Percentiles rank a stretch among this genome's conserved stretches.
phyloP scores from a whole-genome alignment of 2,797 vertebrate genomes.

The Setipinna tenuifilis region DNA sequence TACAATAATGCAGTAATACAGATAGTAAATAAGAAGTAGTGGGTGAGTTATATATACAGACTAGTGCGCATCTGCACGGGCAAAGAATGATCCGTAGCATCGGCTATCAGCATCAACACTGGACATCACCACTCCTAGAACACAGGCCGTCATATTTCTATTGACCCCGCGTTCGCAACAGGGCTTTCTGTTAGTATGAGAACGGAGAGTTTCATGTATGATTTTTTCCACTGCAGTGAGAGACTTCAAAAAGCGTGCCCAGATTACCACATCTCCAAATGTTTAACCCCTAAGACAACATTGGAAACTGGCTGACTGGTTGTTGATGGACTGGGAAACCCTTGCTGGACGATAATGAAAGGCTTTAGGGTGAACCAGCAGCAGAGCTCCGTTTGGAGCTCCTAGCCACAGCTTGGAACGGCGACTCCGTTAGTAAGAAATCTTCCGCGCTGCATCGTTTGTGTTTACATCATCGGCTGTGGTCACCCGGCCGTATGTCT shows the following conservation, averaged over 20 bases:
- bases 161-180: neutral
- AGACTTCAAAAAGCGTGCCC: neutral
- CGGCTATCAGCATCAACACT: neutral
- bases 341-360: neutral
- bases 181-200: neutral
- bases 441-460: neutral
- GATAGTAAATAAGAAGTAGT: too few species aligned
- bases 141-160: neutral
- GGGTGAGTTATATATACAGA: too few species aligned
- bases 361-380: neutral
- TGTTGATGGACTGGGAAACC: slow-evolving; percentile 21
- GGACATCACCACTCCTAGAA: neutral
- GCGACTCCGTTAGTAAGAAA: neutral
- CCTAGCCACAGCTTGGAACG: neutral
- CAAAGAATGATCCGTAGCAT: neutral
- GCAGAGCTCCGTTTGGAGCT: neutral
- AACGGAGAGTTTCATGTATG: neutral
- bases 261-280: slow-evolving; percentile 18
- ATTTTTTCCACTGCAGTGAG: slow-evolving; percentile 1
- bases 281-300: slow-evolving; percentile 16
- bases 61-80: neutral
- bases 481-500: neutral
- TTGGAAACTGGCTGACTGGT: neutral
- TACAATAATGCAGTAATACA: too few species aligned
- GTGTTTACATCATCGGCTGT: neutral